Percentiles rank a stretch among this genome's conserved stretches.
Conservation (phyloP, 2,797 vertebrate species). For the Peromyscus nudipes region DNA sequence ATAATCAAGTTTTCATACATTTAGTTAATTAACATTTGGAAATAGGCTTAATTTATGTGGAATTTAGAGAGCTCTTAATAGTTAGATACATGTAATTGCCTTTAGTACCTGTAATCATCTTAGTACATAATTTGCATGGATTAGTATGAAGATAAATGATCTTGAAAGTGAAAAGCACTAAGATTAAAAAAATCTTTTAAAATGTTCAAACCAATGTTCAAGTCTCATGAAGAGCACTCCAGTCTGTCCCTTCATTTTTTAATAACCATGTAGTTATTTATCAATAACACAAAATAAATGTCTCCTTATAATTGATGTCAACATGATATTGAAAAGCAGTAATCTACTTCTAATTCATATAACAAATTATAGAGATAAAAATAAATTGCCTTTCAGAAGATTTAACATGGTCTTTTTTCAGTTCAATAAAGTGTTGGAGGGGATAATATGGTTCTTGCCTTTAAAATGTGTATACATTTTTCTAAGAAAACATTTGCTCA, state of each 20-base stretch:
- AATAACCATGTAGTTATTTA: conserved; percentile 52
- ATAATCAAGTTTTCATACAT: conserved; percentile 82
- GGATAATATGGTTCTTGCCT: background rate
- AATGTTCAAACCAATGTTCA: conserved; percentile 21
- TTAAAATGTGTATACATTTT: background rate
- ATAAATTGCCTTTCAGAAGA: conserved; percentile 46
- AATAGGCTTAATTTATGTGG: conserved; percentile 75
- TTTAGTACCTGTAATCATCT: conserved; percentile 73
- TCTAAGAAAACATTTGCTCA: conserved; percentile 1
- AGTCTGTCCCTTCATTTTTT: conserved; percentile 36
- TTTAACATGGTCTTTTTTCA: background rate
- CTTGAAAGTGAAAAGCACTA: conserved; percentile 65
- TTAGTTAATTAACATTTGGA: conserved; percentile 80
- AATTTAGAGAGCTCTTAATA: conserved; percentile 82
- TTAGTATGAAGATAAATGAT: conserved; percentile 70
- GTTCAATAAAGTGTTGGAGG: background rate
- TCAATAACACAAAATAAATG: conserved; percentile 65
- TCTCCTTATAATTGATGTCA: conserved; percentile 65
- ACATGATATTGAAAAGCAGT: conserved; percentile 33
- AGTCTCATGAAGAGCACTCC: conserved; percentile 30
- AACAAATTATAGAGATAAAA: conserved; percentile 39
- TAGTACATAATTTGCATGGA: conserved; percentile 71
- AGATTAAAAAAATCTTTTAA: conserved; percentile 34
- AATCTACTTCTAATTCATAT: conserved; percentile 54
- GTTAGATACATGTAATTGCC: conserved; percentile 80